phyloP scores from a whole-genome alignment of 2,888 invertebrate genomes.

The Luperina testacea region DNA sequence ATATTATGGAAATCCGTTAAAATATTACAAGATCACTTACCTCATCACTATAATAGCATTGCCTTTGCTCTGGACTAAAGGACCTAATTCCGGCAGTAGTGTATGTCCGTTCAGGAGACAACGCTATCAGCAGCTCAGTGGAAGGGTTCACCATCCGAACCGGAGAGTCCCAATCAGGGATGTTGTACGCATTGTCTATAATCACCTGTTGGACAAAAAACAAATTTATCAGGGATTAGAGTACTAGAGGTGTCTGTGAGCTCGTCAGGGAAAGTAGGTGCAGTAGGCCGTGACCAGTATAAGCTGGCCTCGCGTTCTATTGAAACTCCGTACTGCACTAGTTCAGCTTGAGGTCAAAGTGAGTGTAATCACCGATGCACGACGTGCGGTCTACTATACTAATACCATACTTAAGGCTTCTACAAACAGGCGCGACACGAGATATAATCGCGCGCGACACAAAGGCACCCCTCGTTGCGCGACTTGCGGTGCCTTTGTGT shows the following conservation, averaged over 20 bases:
- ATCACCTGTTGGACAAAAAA: conserved; percentile 84
- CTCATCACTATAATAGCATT: conserved; percentile 91
- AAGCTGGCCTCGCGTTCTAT: neutral
- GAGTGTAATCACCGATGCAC: too few relatives aligned
- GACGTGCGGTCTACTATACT: neutral
- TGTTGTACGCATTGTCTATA: conserved; percentile 91
- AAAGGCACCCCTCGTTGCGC: too few relatives aligned
- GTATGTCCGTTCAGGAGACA: conserved; percentile 92
- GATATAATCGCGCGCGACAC: too few relatives aligned
- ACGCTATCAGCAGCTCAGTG: conserved; percentile 90
- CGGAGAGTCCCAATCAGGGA: conserved; percentile 91
- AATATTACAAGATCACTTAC: conserved; percentile 63
- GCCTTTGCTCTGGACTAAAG: conserved; percentile 85
- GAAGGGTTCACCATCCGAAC: conserved; percentile 90
- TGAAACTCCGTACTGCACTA: neutral
- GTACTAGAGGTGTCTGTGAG: neutral
- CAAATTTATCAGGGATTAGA: neutral
- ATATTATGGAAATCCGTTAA: neutral
- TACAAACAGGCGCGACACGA: too few relatives aligned
- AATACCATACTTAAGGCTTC: neutral
- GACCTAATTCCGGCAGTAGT: conserved; percentile 88
- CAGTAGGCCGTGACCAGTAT: neutral
- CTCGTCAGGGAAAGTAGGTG: neutral
- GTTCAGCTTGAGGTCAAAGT: neutral
- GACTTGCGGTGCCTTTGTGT: too few relatives aligned